These are phyloP conservation scores for Ceratothoa steindachneri DNA, from an alignment of 2,888 invertebrate species.

Conservation along the genomic window DNA sequence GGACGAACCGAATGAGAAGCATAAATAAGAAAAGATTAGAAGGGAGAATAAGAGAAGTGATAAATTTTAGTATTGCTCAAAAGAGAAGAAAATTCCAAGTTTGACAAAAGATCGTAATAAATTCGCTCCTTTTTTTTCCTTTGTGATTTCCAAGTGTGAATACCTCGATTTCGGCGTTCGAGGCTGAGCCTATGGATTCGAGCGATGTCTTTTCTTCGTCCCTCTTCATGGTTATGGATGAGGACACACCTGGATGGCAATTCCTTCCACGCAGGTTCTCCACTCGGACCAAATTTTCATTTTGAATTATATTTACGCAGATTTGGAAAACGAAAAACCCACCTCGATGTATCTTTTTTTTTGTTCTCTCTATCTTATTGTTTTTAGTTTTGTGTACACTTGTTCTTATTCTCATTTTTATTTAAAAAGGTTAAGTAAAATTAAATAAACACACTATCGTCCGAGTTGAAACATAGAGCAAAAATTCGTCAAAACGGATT, in stretches of 20 bases:
- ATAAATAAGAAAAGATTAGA: no score
- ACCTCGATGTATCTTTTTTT: neutral
- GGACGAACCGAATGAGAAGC: no score
- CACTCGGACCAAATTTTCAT: neutral
- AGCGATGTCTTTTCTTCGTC: neutral
- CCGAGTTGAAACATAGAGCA: no score
- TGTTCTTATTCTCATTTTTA: no score
- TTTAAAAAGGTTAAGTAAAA: no score
- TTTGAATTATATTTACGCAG: neutral
- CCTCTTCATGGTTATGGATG: neutral
- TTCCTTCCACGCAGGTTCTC: neutral
- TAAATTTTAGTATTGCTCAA: no score
- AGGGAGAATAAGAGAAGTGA: no score
- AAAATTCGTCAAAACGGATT: no score
- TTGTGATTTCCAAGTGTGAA: neutral
- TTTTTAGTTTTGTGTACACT: no score
- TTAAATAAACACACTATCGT: no score
- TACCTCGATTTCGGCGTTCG: neutral
- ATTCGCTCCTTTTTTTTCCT: neutral
- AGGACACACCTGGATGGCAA: neutral
- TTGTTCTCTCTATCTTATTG: neutral
- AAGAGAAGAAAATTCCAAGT: no score
- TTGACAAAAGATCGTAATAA: no score
- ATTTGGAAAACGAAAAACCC: neutral
- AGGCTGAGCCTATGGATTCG: neutral